These are phyloP conservation scores for Cordylochernes scorpioides DNA, from an alignment of 2,888 invertebrate species.

Conservation along the genomic window DNA sequence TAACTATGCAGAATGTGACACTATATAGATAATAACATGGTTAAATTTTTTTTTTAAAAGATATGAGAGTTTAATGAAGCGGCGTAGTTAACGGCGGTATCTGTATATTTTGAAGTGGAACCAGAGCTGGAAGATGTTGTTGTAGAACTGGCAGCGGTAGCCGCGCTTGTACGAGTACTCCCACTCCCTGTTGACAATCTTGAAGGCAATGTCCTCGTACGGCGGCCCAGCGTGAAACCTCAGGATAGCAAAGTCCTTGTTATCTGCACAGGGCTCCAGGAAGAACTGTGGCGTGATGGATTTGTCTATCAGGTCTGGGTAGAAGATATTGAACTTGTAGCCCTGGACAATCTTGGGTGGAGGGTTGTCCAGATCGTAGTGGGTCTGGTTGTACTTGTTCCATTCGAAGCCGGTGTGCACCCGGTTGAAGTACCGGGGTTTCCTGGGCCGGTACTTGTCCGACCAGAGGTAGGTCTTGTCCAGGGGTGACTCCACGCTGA, in stretches of 20 bases:
- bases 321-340: slow-evolving; percentile 99
- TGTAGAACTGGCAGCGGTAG: slow-evolving; percentile 95
- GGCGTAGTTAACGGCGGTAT: slow-evolving; percentile 40
- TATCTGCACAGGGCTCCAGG: slow-evolving; percentile 63
- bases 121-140: slow-evolving; percentile 98
- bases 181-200: slow-evolving; percentile 97
- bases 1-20: too few species aligned
- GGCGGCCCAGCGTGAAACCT: slow-evolving; percentile 95
- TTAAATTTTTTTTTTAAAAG: too few species aligned
- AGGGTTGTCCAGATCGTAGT: slow-evolving; percentile 99
- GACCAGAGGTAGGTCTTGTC: slow-evolving; percentile 77
- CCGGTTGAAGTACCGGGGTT: slow-evolving; percentile 85
- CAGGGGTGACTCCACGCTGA: slow-evolving; percentile 51
- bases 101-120: slow-evolving; percentile 96
- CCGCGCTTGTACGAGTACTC: slow-evolving; percentile 94
- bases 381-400: slow-evolving; percentile 99
- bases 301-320: slow-evolving; percentile 91
- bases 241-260: slow-evolving; percentile 75
- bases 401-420: slow-evolving; percentile 90
- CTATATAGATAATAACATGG: too few species aligned
- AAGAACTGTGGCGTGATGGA: slow-evolving; percentile 71
- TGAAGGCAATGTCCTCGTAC: slow-evolving; percentile 95
- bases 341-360: slow-evolving; percentile 99
- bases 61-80: too few species aligned
- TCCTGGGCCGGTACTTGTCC: slow-evolving; percentile 87